Evolutionary conservation across 2,888 invertebrate genomes (phyloP).

Genomic region (Magallana nippona): DNA sequence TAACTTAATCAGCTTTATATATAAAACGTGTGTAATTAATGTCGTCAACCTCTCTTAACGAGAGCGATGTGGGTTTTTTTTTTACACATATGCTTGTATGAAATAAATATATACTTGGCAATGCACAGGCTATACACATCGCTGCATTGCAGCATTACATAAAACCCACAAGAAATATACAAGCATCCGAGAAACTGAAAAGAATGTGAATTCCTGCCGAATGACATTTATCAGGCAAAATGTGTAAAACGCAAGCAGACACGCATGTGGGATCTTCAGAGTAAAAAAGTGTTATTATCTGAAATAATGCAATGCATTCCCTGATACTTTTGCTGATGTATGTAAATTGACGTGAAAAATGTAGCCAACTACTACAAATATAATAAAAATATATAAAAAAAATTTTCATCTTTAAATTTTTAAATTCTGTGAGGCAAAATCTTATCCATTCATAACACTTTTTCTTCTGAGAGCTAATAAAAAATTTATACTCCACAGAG

Average conservation of each 20-base stretch:
- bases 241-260: conserved; percentile 1
- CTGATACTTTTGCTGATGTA: not conserved
- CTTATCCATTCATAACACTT: not conserved
- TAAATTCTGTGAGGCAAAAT: too few species aligned
- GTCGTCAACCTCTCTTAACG: not conserved
- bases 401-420: too few species aligned
- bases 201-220: conserved; percentile 22
- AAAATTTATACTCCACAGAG: conserved; percentile 14
- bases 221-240: conserved; percentile 32
- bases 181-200: conserved; percentile 3
- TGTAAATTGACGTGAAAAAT: not conserved
- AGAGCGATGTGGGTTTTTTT: not conserved
- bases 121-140: not conserved
- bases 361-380: too few species aligned
- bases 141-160: not conserved
- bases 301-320: not conserved
- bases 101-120: not conserved
- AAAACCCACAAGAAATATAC: conserved; percentile 1
- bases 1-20: too few species aligned
- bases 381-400: too few species aligned
- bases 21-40: too few species aligned
- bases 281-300: conserved; percentile 1
- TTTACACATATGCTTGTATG: conserved; percentile 7
- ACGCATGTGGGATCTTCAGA: not conserved
- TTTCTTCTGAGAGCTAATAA: not conserved